Evolutionary conservation across 2,888 invertebrate genomes (phyloP).

Genomic region (Callyntrura guangdongensis): DNA sequence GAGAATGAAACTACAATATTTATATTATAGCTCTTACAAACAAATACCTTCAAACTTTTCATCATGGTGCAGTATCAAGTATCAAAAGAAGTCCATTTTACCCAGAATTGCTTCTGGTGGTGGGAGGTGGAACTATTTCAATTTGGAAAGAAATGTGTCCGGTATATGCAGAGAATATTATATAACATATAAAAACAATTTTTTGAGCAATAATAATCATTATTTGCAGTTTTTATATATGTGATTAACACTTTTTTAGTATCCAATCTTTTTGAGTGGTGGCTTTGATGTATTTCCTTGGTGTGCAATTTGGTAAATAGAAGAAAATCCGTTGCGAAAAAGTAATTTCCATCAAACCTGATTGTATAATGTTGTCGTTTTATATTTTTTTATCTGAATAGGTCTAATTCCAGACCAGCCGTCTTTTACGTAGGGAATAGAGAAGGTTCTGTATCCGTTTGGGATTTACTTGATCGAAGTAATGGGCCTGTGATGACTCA

Average conservation of each 20-base stretch:
- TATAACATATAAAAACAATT: no score
- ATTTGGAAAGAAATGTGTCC: slow-evolving; percentile 80
- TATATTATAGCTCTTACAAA: slow-evolving; percentile 74
- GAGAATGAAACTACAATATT: no score
- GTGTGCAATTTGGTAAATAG: slow-evolving; percentile 80
- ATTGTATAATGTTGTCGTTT: no score
- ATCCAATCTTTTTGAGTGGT: slow-evolving; percentile 80
- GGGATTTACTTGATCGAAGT: slow-evolving; percentile 91
- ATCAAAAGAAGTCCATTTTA: slow-evolving; percentile 89
- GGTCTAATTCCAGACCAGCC: slow-evolving; percentile 92
- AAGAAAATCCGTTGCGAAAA: no score
- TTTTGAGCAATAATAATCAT: no score
- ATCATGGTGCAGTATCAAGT: slow-evolving; percentile 90
- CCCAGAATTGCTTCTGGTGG: slow-evolving; percentile 89
- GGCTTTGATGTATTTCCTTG: slow-evolving; percentile 80
- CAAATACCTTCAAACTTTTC: slow-evolving; percentile 86
- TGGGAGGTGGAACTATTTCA: slow-evolving; percentile 90
- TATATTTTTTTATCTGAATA: slow-evolving; percentile 85
- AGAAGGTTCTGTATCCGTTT: slow-evolving; percentile 93
- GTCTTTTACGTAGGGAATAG: slow-evolving; percentile 90
- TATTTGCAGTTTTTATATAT: background rate
- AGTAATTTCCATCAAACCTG: background rate
- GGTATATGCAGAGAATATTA: background rate
- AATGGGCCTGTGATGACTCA: slow-evolving; percentile 90
- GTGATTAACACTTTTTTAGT: slow-evolving; percentile 71